Conservation (phyloP, 2,113 vertebrate genomes). For the Hippocampus comes region DNA sequence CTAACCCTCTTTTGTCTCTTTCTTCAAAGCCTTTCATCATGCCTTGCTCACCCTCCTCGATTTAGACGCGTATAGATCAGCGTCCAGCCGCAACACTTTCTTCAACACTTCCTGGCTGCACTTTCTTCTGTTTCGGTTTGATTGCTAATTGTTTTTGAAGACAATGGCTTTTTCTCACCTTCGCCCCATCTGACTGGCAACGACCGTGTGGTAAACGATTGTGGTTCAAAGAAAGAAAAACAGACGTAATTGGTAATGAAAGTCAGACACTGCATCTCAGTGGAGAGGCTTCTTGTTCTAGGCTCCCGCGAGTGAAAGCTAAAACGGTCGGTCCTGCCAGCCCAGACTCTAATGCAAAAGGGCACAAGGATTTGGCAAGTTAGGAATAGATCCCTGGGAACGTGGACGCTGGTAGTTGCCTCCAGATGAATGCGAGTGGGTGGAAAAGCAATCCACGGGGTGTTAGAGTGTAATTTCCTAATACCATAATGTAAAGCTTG, state of each 20-base stretch:
- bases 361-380: slow-evolving; percentile 20
- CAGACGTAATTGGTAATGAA: slow-evolving; percentile 77
- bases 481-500: slow-evolving; percentile 46
- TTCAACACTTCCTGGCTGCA: slow-evolving; percentile 25
- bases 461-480: slow-evolving; percentile 47
- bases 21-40: slow-evolving; percentile 44
- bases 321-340: slow-evolving; percentile 45
- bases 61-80: slow-evolving; percentile 63
- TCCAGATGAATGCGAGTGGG: slow-evolving; percentile 44
- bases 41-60: slow-evolving; percentile 55
- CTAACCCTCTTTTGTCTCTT: slow-evolving; percentile 25
- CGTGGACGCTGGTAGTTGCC: slow-evolving; percentile 15
- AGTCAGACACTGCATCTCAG: slow-evolving; percentile 60
- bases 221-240: slow-evolving; percentile 75
- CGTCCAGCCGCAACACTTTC: slow-evolving; percentile 54
- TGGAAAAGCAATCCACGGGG: slow-evolving; percentile 41
- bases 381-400: slow-evolving; percentile 31
- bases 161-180: slow-evolving; percentile 53
- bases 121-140: slow-evolving; percentile 61
- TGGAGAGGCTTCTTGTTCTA: slow-evolving; percentile 31
- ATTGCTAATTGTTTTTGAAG: slow-evolving; percentile 69
- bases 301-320: slow-evolving; percentile 2
- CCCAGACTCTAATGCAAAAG: slow-evolving; percentile 28
- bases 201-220: slow-evolving; percentile 65
- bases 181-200: slow-evolving; percentile 43